A percentile compares a stretch with the other conserved stretches of the same genome.
phyloP scores from a whole-genome alignment of 1,140 invertebrate species.

The Dolichoris vasculosae region DNA sequence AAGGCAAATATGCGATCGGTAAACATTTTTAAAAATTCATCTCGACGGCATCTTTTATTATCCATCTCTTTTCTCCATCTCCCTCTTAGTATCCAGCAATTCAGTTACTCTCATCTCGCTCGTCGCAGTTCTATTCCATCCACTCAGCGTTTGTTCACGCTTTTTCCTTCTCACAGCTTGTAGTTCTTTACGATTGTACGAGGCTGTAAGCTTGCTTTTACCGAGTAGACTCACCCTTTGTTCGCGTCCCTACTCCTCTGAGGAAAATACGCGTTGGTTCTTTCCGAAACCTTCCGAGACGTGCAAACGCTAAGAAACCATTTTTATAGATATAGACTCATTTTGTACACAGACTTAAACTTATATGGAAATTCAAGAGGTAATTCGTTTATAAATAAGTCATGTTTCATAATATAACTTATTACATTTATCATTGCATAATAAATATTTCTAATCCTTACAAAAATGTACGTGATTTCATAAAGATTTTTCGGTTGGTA shows the following conservation, averaged over 20 bases:
- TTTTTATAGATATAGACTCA: neutral
- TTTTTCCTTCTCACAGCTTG: neutral
- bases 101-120: conserved; percentile 21
- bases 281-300: neutral
- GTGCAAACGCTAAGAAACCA: neutral
- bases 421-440: too few relatives aligned
- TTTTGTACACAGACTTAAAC: too few relatives aligned
- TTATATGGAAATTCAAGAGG: too few relatives aligned
- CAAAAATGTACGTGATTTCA: too few relatives aligned
- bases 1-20: too few relatives aligned
- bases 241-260: neutral
- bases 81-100: neutral
- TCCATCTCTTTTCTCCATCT: neutral
- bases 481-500: too few relatives aligned
- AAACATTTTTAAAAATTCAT: too few relatives aligned
- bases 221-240: conserved; percentile 53
- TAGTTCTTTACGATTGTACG: conserved; percentile 58
- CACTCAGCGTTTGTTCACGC: neutral
- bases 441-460: too few relatives aligned
- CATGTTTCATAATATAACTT: too few relatives aligned
- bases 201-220: conserved; percentile 58
- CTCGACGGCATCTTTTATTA: neutral
- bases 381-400: too few relatives aligned
- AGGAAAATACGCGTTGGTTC: neutral
- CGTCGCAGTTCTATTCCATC: neutral